Base-by-base conservation (phyloP, 1,140 invertebrate species). In the Apis laboriosa region DNA sequence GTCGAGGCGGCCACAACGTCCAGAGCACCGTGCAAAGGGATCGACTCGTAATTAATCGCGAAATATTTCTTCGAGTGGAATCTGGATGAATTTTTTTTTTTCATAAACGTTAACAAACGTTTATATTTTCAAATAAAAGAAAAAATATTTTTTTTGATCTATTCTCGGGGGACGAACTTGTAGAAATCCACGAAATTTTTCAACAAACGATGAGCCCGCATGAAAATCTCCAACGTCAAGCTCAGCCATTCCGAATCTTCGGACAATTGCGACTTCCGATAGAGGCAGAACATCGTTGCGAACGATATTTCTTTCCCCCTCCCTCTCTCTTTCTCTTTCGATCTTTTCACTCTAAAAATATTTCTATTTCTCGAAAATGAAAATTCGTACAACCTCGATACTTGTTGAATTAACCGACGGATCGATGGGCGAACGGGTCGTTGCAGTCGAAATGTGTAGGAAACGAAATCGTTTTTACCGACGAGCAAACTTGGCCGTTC, bases 11-110 rank as follows among this genome's bases (percentile, higher is more conserved):
- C 13, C 12, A 58, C 53, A 0, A 81, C 60, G n/a, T 77, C 64
- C 28, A 77, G 13, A 3, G 83, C 63, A 21, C 56, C 72, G 58
- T 76, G 53, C 12, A 85, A 55, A 49, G 61, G 68, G 43, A 88
- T 63, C 43, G 67, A 63, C 1, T 79, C 70, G n/a, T 61, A 76
- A 64, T 70, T 43, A 8, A 43, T 21, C 17, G 21, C n/a, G 51
- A 19, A 19, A 1, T 34, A 53, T 51, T 28, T 78, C 15, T 4
- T 2, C 21, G 51, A n/a, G 17, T 68, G 81, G 17, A 64, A 63
- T 15, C 75, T 83, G 34, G 0, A 34, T 43, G 5, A 58, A 28
- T 78, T 66, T 64, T 68, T 80, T 64, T 43, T 43, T 3, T 34
- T 34, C 0, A 34, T 34, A 4, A 43, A 43, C 34, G 5, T 24